Conservation (phyloP, 2,888 invertebrate species). For the Pristionchus fissidentatus region DNA sequence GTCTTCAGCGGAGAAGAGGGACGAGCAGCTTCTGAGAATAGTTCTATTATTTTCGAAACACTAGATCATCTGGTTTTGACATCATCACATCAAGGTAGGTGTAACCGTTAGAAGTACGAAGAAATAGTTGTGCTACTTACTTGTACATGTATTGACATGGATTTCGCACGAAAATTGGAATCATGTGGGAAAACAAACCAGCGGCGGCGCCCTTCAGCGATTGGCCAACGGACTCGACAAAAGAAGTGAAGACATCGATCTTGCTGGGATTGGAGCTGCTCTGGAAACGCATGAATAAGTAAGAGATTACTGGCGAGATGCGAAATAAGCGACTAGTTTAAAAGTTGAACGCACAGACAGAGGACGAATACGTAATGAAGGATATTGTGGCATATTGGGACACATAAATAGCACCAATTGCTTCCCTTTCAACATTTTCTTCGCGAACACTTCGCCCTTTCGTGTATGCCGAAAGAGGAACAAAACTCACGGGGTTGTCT, state of each 20-base stretch:
- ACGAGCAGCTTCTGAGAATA: not conserved
- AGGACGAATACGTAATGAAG: too few relatives aligned
- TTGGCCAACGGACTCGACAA: conserved; percentile 14
- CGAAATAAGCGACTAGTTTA: too few relatives aligned
- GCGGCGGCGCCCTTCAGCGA: conserved; percentile 15
- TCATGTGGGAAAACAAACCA: not conserved
- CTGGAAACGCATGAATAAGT: not conserved
- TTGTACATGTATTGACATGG: not conserved
- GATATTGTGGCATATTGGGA: too few relatives aligned
- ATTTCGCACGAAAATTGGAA: not conserved
- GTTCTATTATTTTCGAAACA: not conserved
- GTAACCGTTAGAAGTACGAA: not conserved
- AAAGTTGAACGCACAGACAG: too few relatives aligned
- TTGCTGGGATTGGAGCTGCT: conserved; percentile 21
- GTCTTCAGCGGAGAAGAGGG: conserved; percentile 26
- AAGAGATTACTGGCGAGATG: too few relatives aligned
- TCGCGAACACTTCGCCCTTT: too few relatives aligned
- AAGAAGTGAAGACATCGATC: conserved; percentile 10
- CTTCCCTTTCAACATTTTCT: too few relatives aligned
- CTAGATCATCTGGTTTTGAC: not conserved
- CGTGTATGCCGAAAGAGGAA: not conserved
- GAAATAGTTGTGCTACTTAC: too few relatives aligned
- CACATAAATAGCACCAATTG: too few relatives aligned
- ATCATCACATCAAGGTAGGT: not conserved
- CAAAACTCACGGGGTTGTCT: not conserved